Evolutionary conservation across 2,888 invertebrate species (phyloP).

Genomic region (Stictocephala bisonia): DNA sequence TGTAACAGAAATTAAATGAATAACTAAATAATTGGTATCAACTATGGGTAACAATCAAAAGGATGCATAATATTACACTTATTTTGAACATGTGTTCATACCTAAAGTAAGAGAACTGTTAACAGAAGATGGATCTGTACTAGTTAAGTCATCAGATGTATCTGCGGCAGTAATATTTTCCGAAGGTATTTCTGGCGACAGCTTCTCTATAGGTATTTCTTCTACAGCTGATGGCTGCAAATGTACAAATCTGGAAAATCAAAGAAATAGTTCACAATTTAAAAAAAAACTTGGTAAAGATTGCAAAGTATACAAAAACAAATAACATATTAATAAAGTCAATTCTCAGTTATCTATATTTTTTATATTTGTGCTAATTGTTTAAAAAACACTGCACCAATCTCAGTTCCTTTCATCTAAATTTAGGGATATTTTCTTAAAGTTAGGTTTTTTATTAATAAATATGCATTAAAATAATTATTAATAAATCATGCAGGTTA

Average conservation of each 20-base stretch:
- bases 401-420: too few species aligned
- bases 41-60: neutral
- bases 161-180: neutral
- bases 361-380: too few species aligned
- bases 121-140: neutral
- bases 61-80: too few species aligned
- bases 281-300: neutral
- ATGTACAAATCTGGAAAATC: constrained; percentile 56
- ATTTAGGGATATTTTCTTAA: too few species aligned
- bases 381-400: too few species aligned
- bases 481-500: too few species aligned
- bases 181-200: constrained; percentile 1
- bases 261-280: constrained; percentile 34
- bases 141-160: neutral
- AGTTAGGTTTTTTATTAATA: too few species aligned
- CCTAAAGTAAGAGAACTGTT: constrained; percentile 9
- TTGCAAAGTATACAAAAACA: neutral
- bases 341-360: too few species aligned
- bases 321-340: neutral
- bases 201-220: constrained; percentile 37
- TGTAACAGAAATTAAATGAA: too few species aligned
- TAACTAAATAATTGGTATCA: too few species aligned
- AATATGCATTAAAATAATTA: too few species aligned
- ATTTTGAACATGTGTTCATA: neutral
- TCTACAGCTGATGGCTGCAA: constrained; percentile 47